Base-by-base conservation (phyloP, 2,113 vertebrate species). In the Piliocolobus tephrosceles region DNA sequence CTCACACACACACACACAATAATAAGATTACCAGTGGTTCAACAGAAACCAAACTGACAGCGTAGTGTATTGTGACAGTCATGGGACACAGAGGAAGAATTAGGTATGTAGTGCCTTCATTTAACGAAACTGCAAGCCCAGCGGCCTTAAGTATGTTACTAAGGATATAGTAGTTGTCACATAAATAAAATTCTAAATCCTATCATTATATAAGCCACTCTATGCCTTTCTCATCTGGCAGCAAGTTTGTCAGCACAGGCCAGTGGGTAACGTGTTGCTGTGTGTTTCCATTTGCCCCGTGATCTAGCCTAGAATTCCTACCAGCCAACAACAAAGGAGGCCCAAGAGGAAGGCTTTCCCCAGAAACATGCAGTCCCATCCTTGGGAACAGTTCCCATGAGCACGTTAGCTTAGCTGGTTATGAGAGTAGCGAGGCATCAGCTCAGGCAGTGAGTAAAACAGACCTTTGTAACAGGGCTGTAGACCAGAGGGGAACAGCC, bases 1-100 rank as follows among this genome's bases (percentile, higher is more conserved):
- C 61, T 13, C 27, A 30, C 61, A 64, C 27, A 64, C 5, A 30
- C 0, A 64, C 0, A 64, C 0, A 30, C 2, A 32, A 5, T 14
- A 14, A 30, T 1, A 32, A 64, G 18, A 66, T 64, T 68, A 40
- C 80, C 79, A 79, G 25, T 70, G 17, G 14, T 47, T 58, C 61
- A 50, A 23, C 30, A 57, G 47, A 85, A 64, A 68, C 27, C 85
- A 73, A 94, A 35, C 35, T 70, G 45, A 57, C 91, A 91, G 64
- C 38, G 8, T 27, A 61, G 30, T 30, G 14, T 88, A 13, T 40
- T 68, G 30, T 80, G 35, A 23, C 32, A 32, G 18, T 82, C 8
- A 3, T 57, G 20, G 66, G 25, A 38, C 13, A 64, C n/a, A 50
- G 68, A 78, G 27, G 43, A 38, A 57, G 17, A 88, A 47, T 43